A percentile compares a stretch with the other conserved stretches of the same genome.
phyloP scores from a whole-genome alignment of 2,797 vertebrate species.

The Melanotaenia nigrans region DNA sequence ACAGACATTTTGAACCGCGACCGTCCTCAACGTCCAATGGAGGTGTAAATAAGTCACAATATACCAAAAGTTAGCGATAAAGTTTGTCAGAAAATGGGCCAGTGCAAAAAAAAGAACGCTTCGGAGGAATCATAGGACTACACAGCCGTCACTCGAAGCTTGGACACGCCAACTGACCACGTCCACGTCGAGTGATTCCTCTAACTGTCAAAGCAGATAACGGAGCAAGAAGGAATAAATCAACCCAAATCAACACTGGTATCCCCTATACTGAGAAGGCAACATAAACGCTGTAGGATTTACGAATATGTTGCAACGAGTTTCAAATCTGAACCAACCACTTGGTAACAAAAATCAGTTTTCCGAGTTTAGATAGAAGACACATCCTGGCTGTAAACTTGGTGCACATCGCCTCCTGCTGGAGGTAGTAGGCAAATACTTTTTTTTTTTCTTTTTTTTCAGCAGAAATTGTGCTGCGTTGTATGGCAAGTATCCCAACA shows the following conservation, averaged over 20 bases:
- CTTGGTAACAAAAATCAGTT: constrained; percentile 58
- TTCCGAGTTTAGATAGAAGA: constrained; percentile 29
- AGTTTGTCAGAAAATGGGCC: constrained; percentile 52
- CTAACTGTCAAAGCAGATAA: constrained; percentile 33
- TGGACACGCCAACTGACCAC: constrained; percentile 79
- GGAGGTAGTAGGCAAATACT: background rate
- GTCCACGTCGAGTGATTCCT: constrained; percentile 69
- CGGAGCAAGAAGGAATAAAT: background rate
- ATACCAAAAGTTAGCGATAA: constrained; percentile 37
- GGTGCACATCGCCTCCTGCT: constrained; percentile 51
- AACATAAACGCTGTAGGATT: background rate
- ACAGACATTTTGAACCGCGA: constrained; percentile 89
- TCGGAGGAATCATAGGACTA: constrained; percentile 65
- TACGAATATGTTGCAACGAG: background rate
- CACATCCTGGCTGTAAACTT: background rate
- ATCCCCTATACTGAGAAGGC: background rate
- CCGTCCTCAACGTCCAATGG: constrained; percentile 55
- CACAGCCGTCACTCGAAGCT: constrained; percentile 67
- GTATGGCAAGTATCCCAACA: background rate
- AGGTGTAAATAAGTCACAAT: constrained; percentile 32
- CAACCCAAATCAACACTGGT: fast-evolving
- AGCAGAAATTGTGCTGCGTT: background rate
- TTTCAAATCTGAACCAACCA: constrained; percentile 34
- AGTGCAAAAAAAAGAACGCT: constrained; percentile 28
- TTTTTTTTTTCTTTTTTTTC: no score